Percentiles rank a stretch among this genome's conserved stretches.
phyloP scores from a whole-genome alignment of 2,113 vertebrate species.

The Sinocyclocheilus rhinocerous region DNA sequence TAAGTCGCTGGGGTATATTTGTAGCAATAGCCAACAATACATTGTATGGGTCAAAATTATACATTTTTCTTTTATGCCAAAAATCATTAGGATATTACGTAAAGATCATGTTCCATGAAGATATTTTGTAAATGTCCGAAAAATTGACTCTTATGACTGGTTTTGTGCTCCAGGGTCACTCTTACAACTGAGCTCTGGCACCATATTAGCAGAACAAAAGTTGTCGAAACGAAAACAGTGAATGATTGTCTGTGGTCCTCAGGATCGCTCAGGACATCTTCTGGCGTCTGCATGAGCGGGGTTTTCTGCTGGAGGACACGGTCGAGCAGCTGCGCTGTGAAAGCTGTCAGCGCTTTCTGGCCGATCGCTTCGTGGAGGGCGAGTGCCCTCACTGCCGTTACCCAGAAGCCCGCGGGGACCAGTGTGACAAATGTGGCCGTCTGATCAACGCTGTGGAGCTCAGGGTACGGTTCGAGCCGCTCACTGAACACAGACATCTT shows the following conservation, averaged over 20 bases:
- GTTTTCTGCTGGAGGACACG: constrained; percentile 82
- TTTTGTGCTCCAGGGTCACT: too few relatives aligned
- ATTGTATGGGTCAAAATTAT: too few relatives aligned
- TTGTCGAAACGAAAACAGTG: too few relatives aligned
- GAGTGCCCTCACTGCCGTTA: constrained; percentile 88
- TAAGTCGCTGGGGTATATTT: too few relatives aligned
- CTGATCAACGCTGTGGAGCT: constrained; percentile 96
- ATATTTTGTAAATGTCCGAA: too few relatives aligned
- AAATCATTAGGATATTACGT: too few relatives aligned
- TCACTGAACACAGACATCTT: too few relatives aligned
- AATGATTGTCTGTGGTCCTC: background rate
- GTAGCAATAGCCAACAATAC: too few relatives aligned
- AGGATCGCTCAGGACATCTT: constrained; percentile 96
- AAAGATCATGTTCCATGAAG: too few relatives aligned
- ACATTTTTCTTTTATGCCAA: too few relatives aligned
- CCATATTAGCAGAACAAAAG: background rate
- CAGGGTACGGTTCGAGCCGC: constrained; percentile 74
- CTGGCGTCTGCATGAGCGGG: constrained; percentile 78
- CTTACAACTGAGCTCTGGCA: background rate
- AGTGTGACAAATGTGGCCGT: constrained; percentile 94
- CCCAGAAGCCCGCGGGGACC: constrained; percentile 91
- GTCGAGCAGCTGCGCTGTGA: constrained; percentile 92
- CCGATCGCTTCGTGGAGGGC: constrained; percentile 95
- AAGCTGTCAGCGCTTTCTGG: constrained; percentile 85
- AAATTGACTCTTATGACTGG: too few relatives aligned